Base-by-base conservation (phyloP, 1,140 invertebrate genomes). In the Cryptotermes secundus region DNA sequence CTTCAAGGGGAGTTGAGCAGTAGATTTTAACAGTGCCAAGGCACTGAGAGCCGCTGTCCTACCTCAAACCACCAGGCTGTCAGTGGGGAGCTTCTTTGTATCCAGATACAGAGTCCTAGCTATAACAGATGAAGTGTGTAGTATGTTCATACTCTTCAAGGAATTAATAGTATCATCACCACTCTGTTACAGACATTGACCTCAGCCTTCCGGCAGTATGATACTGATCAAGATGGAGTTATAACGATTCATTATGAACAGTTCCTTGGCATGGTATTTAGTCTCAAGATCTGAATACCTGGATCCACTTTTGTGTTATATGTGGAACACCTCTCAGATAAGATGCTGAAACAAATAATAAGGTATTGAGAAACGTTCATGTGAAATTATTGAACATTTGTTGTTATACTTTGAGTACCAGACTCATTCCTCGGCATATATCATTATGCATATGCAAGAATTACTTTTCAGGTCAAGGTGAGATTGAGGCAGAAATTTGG, bases 171-270 rank as follows among this genome's bases (percentile, higher is more conserved):
- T 16, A 6, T 49, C 7, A 34, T 82, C 31, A 7, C 9, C 34
- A 88, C 88, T 87, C 86, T 88, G 87, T 94, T 95, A 88, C 91
- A 99, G 97, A 98, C 96, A 1, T 89, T 99, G 86, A 99, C 97
- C 82, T 91, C 94, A 85, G 93, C 97, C 82, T 99, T 99, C 89
- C 92, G 96, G 82, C 94, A 96, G 86, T 94, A 95, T 87, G 98
- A 99, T 88, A 96, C 96, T 12, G 97, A 99, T 90, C 93, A 96
- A 90, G 97, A 99, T 92, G 98, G 98, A 14, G 94, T 97, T 82
- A 99, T 99, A 86, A 96, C 95, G 72, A 98, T 99, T 88, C 95
- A 97, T 86, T 99, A 99, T 88, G 98, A 99, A 90, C 97, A 99
- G 88, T 99, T 99, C 90, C 92, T 99, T 35, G 94, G 93, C 86